Conservation (phyloP, 2,797 vertebrate genomes). For the Aulostomus chinensis region DNA sequence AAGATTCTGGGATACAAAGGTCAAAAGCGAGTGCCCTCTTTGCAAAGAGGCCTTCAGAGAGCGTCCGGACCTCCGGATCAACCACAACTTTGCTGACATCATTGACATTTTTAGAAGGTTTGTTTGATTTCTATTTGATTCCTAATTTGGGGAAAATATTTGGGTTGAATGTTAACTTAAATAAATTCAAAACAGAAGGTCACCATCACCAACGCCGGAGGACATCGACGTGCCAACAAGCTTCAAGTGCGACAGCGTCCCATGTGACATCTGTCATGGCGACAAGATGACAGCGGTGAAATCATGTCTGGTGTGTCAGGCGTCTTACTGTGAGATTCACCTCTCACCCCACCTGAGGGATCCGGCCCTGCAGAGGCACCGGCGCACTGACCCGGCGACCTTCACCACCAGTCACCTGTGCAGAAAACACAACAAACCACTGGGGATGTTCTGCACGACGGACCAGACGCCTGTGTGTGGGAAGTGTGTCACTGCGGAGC, state of each 20-base stretch:
- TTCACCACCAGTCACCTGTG: constrained; percentile 52
- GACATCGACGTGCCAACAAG: not conserved
- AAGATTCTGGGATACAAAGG: constrained; percentile 42
- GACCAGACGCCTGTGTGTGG: constrained; percentile 54
- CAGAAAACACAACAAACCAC: constrained; percentile 45
- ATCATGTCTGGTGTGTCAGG: constrained; percentile 62
- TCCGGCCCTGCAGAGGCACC: constrained; percentile 45
- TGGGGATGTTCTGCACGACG: constrained; percentile 61
- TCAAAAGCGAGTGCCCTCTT: constrained; percentile 42
- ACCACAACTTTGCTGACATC: constrained; percentile 28
- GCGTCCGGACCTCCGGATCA: constrained; percentile 50
- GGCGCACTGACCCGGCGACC: constrained; percentile 46
- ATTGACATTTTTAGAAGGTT: constrained; percentile 34
- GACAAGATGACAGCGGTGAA: constrained; percentile 21
- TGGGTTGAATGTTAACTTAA: too few species aligned
- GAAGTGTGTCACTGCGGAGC: constrained; percentile 36
- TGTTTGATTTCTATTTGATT: not conserved
- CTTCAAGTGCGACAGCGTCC: not conserved
- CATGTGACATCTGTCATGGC: constrained; percentile 53
- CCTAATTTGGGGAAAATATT: too few species aligned
- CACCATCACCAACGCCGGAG: not conserved
- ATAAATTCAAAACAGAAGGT: too few species aligned
- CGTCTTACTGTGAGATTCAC: constrained; percentile 61
- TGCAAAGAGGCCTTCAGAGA: constrained; percentile 56
- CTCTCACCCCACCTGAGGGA: constrained; percentile 38